These are phyloP conservation scores for Thripadectes ignobilis DNA, from an alignment of 2,797 vertebrate species.

Conservation along the genomic window DNA sequence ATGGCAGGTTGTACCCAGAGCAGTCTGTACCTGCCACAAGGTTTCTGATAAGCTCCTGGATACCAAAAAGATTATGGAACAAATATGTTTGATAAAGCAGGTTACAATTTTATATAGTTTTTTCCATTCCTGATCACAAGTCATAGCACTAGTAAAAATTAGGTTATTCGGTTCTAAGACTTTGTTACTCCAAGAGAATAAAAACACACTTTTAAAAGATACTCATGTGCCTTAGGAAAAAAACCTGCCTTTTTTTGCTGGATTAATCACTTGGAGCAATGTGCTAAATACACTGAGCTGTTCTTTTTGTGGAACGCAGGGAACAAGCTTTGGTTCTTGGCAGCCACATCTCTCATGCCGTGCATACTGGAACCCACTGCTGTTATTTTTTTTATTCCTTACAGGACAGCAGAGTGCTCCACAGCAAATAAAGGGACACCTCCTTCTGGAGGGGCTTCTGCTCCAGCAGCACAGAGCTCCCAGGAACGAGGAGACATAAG, in stretches of 20 bases:
- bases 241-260: neutral
- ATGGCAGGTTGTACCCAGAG: neutral
- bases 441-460: neutral
- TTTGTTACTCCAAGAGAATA: neutral
- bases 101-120: neutral
- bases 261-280: constrained; percentile 27
- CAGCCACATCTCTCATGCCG: constrained; percentile 14
- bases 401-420: neutral
- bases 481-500: neutral
- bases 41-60: constrained; percentile 24
- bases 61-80: constrained; percentile 11
- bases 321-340: constrained; percentile 34
- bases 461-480: neutral
- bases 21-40: neutral
- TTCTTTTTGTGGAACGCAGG: constrained; percentile 17
- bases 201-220: neutral
- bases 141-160: neutral
- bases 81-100: neutral
- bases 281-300: neutral
- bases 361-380: constrained; percentile 19
- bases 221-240: neutral
- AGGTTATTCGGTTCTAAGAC: neutral
- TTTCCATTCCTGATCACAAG: constrained; percentile 3
- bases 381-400: neutral
- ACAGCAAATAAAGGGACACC: neutral